Conservation (phyloP, 2,797 vertebrate species). For the Sciaenops ocellatus region DNA sequence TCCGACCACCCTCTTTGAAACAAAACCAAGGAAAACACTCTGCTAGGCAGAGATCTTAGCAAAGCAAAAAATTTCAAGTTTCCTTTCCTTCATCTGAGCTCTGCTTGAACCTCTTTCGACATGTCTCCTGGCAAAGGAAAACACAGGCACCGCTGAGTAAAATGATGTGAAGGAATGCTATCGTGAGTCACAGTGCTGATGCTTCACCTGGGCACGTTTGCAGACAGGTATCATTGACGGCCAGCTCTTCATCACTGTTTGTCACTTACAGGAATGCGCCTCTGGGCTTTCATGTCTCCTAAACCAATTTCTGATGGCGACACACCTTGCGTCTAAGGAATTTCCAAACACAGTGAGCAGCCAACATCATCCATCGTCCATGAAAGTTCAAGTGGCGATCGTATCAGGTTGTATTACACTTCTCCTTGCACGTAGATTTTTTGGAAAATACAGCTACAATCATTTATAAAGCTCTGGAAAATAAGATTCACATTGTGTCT, state of each 20-base stretch:
- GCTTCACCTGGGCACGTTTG: constrained; percentile 49
- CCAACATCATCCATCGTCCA: constrained; percentile 40
- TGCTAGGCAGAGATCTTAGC: constrained; percentile 34
- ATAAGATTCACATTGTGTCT: constrained; percentile 16
- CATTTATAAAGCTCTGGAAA: constrained; percentile 32
- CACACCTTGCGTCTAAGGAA: constrained; percentile 50
- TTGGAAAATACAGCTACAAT: constrained; percentile 44
- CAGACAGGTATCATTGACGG: constrained; percentile 52
- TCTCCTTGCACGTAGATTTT: constrained; percentile 29
- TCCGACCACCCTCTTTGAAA: constrained; percentile 58
- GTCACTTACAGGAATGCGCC: constrained; percentile 54
- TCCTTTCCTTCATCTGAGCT: constrained; percentile 25
- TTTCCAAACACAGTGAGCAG: constrained; percentile 48
- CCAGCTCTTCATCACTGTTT: constrained; percentile 42
- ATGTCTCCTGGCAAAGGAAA: constrained; percentile 44
- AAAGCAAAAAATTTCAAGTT: constrained; percentile 36
- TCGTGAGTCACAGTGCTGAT: constrained; percentile 31
- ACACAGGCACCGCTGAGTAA: constrained; percentile 24
- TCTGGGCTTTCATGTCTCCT: constrained; percentile 45
- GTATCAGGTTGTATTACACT: constrained; percentile 31
- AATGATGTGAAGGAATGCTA: constrained; percentile 38
- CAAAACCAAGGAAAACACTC: constrained; percentile 55
- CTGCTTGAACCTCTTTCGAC: constrained; percentile 47
- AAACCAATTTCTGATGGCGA: constrained; percentile 33
- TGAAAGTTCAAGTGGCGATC: constrained; percentile 59